Percentiles rank a stretch among this genome's conserved stretches.
Evolutionary conservation across 2,888 invertebrate species (phyloP).

Genomic region (Hydrotaea cyrtoneurina): DNA sequence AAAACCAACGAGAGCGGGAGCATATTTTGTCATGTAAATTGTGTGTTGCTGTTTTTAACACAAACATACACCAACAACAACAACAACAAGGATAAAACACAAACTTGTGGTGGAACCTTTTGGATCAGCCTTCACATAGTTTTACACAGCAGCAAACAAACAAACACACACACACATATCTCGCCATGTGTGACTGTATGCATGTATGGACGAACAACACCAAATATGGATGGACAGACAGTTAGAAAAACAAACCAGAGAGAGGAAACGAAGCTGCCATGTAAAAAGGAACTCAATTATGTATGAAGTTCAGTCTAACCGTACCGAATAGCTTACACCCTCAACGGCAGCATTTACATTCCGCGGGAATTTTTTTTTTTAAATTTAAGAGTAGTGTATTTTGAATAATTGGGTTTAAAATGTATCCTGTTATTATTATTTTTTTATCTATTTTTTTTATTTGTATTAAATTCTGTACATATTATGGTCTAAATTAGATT

Average conservation of each 20-base stretch:
- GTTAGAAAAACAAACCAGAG: slow-evolving; percentile 11
- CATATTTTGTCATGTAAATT: slow-evolving; percentile 1
- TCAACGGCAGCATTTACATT: too few species aligned
- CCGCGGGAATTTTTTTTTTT: too few species aligned
- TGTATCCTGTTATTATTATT: too few species aligned
- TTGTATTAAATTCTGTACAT: too few species aligned
- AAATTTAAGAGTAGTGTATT: too few species aligned
- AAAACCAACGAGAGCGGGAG: not conserved
- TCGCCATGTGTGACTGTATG: not conserved
- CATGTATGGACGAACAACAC: slow-evolving; percentile 1
- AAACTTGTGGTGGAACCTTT: slow-evolving; percentile 2
- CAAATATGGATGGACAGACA: slow-evolving; percentile 5
- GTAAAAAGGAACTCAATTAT: too few species aligned
- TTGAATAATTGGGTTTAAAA: too few species aligned
- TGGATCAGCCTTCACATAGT: slow-evolving; percentile 1
- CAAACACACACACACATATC: too few species aligned
- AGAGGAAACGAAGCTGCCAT: not conserved
- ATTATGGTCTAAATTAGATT: too few species aligned
- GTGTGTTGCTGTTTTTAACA: slow-evolving; percentile 13
- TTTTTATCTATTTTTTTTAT: too few species aligned
- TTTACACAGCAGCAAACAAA: too few species aligned
- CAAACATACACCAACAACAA: not conserved
- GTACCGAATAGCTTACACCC: too few species aligned
- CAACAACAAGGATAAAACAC: not conserved
- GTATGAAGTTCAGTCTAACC: not conserved